These are phyloP conservation scores for Phalacrocorax pelagicus DNA, from an alignment of 2,113 vertebrate genomes.

Conservation along the genomic window DNA sequence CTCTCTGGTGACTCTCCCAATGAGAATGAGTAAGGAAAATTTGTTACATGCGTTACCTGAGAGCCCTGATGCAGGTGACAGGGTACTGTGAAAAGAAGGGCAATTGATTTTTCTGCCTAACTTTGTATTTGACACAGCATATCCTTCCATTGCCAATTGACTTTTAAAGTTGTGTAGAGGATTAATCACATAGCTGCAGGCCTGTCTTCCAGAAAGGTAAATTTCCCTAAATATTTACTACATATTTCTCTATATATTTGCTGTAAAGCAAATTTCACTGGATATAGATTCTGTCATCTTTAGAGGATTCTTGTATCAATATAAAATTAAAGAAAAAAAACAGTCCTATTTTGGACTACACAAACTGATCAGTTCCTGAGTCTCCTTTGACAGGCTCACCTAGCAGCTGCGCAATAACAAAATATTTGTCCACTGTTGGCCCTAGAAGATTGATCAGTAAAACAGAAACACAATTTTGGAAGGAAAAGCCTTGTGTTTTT, in stretches of 20 bases:
- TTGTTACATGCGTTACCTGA: rapidly evolving
- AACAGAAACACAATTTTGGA: background rate
- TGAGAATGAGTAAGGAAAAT: background rate
- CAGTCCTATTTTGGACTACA: background rate
- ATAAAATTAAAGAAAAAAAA: background rate
- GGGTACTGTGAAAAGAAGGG: background rate
- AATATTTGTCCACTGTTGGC: background rate
- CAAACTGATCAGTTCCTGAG: background rate
- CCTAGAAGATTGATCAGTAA: background rate
- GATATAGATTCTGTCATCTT: background rate
- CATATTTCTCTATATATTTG: background rate
- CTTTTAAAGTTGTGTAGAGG: background rate
- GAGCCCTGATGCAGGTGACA: background rate
- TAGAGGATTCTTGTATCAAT: background rate
- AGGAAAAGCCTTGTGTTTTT: background rate
- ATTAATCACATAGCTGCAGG: constrained; percentile 2
- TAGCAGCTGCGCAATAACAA: background rate
- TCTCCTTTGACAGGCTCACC: background rate
- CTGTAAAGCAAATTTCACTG: background rate
- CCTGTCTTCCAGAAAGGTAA: background rate
- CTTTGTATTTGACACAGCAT: background rate
- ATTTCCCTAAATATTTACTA: background rate
- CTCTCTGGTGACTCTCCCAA: background rate
- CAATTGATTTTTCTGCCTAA: background rate
- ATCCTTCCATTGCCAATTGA: background rate